Conservation (phyloP, 2,888 invertebrate genomes). For the Drosophila lutescens region DNA sequence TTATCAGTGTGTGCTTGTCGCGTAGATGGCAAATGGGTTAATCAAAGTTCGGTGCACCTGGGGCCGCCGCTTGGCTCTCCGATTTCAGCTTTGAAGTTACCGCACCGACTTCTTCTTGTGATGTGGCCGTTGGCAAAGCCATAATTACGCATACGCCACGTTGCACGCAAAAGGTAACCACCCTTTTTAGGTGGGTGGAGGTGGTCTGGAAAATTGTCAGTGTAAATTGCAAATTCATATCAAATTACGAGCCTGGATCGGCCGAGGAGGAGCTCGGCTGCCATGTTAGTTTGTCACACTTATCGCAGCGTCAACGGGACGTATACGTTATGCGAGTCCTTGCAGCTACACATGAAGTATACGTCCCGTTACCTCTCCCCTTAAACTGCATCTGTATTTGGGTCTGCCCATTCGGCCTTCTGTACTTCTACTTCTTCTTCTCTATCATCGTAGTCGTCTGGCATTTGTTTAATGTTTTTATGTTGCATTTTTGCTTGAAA, state of each 20-base stretch:
- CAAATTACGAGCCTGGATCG: constrained; percentile 54
- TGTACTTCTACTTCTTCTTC: neutral
- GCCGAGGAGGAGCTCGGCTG: constrained; percentile 5
- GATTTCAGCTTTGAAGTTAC: constrained; percentile 37
- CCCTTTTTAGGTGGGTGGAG: neutral
- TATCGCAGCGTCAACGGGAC: constrained; percentile 49
- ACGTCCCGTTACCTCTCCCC: constrained; percentile 8
- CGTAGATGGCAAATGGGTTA: constrained; percentile 44
- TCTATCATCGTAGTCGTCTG: constrained; percentile 41
- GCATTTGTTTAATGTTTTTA: constrained; percentile 77
- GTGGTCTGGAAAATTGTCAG: constrained; percentile 58
- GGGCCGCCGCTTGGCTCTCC: constrained; percentile 48
- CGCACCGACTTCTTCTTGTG: constrained; percentile 31
- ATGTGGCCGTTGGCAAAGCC: constrained; percentile 49
- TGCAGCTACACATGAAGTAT: constrained; percentile 15
- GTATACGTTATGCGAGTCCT: constrained; percentile 28
- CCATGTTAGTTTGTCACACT: constrained; percentile 58
- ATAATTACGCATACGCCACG: constrained; percentile 69
- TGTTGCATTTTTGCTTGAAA: constrained; percentile 73
- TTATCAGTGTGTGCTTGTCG: neutral
- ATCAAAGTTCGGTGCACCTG: constrained; percentile 73
- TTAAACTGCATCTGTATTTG: constrained; percentile 14
- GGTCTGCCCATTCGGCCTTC: neutral
- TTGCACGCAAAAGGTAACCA: constrained; percentile 33
- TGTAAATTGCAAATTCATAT: constrained; percentile 73